A percentile compares a stretch with the other conserved stretches of the same genome.
These are phyloP conservation scores for Epinotia nisella DNA, from an alignment of 2,888 invertebrate species.

Conservation along the genomic window DNA sequence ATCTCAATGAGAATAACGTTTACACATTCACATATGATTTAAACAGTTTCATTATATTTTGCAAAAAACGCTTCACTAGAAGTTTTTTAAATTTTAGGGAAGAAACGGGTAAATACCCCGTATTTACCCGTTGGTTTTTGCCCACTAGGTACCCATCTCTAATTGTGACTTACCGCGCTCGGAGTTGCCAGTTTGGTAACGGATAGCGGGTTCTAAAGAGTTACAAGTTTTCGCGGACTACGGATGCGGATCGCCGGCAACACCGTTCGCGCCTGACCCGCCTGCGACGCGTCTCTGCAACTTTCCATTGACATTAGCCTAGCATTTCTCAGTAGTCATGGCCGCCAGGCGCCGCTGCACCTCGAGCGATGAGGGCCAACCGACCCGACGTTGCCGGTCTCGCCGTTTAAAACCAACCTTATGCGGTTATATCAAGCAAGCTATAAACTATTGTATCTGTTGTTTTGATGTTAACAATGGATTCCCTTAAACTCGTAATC, in stretches of 20 bases:
- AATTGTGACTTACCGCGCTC: slow-evolving; percentile 72
- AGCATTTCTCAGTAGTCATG: slow-evolving; percentile 31
- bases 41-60: too few species aligned
- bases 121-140: too few species aligned
- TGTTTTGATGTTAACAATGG: not conserved
- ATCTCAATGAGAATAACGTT: too few species aligned
- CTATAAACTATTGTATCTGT: not conserved
- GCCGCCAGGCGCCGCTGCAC: slow-evolving; percentile 29
- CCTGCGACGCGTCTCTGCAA: slow-evolving; percentile 24
- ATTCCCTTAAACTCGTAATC: not conserved
- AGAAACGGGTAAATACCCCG: too few species aligned
- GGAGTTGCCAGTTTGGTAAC: slow-evolving; percentile 72
- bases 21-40: too few species aligned
- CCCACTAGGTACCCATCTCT: too few species aligned
- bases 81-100: too few species aligned
- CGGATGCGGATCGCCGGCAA: slow-evolving; percentile 57
- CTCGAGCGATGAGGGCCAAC: slow-evolving; percentile 22
- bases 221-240: slow-evolving; percentile 62
- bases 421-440: not conserved
- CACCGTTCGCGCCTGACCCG: slow-evolving; percentile 69
- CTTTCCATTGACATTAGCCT: slow-evolving; percentile 52
- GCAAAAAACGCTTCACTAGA: too few species aligned
- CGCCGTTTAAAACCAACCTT: slow-evolving; percentile 8
- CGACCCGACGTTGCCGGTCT: slow-evolving; percentile 12
- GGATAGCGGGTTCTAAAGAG: slow-evolving; percentile 71